phyloP scores from a whole-genome alignment of 2,113 vertebrate genomes.

The Pithys albifrons region DNA sequence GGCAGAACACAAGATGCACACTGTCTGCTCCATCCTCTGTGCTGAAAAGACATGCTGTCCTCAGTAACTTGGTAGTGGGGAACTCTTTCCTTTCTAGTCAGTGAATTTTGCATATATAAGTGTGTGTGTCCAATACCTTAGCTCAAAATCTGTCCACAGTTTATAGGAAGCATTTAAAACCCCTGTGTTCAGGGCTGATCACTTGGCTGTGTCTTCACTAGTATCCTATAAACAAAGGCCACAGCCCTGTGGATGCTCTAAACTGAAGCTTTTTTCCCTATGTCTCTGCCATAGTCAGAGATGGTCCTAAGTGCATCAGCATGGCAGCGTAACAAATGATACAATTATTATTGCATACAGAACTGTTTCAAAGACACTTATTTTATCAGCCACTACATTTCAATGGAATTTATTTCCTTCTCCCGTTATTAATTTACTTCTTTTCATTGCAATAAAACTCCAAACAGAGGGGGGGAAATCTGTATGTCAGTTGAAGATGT shows the following conservation, averaged over 20 bases:
- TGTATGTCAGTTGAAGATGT: slow-evolving; percentile 26
- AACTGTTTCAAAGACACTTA: slow-evolving; percentile 38
- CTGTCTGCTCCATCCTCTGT: background rate
- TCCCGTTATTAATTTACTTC: slow-evolving; percentile 34
- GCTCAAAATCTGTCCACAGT: background rate
- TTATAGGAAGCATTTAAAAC: background rate
- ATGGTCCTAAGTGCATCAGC: background rate
- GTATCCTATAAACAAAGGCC: background rate
- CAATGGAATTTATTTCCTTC: slow-evolving; percentile 9
- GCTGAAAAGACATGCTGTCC: background rate
- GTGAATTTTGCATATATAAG: background rate
- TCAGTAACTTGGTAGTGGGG: background rate
- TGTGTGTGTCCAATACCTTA: background rate
- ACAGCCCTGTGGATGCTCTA: background rate
- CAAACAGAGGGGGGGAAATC: background rate
- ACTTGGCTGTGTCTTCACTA: background rate
- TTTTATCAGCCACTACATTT: slow-evolving; percentile 44
- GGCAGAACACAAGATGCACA: background rate
- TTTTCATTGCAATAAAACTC: slow-evolving; percentile 21
- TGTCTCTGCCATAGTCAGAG: background rate
- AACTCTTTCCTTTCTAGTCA: background rate
- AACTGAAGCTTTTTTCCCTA: background rate
- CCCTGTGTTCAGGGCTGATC: background rate
- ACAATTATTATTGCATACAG: slow-evolving; percentile 53
- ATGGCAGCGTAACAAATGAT: slow-evolving; percentile 50